These are phyloP conservation scores for Alcedo quadribrachys DNA, from an alignment of 2,797 vertebrate genomes.

Conservation along the genomic window DNA sequence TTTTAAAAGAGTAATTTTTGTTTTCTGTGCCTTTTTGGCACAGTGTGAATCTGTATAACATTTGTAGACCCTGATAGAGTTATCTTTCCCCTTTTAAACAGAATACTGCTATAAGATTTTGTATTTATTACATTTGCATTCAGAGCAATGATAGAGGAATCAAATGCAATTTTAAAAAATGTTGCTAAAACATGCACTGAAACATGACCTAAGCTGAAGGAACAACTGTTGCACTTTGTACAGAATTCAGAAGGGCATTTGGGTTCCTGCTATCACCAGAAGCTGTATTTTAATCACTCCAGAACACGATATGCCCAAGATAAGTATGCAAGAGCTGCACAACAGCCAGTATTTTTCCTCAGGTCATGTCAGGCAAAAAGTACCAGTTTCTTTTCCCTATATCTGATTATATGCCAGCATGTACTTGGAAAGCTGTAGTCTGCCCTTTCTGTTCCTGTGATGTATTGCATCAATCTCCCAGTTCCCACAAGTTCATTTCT, in stretches of 20 bases:
- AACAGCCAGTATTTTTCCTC: constrained; percentile 35
- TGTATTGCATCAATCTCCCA: neutral
- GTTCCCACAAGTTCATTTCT: constrained; percentile 36
- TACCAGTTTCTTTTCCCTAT: constrained; percentile 11
- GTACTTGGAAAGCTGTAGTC: neutral
- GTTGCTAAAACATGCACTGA: constrained; percentile 3
- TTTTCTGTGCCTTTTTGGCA: neutral
- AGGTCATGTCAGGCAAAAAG: constrained; percentile 25
- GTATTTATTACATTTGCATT: neutral
- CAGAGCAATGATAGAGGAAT: neutral
- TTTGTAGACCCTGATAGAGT: neutral
- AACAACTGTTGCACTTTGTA: constrained; percentile 27
- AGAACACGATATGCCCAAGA: constrained; percentile 10
- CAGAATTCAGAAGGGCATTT: constrained; percentile 30
- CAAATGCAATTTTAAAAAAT: neutral
- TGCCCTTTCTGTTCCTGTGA: neutral
- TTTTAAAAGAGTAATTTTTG: neutral
- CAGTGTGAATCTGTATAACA: neutral
- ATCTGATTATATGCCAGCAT: constrained; percentile 29
- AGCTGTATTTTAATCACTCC: constrained; percentile 46
- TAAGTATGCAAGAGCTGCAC: neutral
- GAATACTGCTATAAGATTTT: neutral
- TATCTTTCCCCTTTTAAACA: neutral
- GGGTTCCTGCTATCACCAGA: constrained; percentile 23
- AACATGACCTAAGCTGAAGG: neutral